A percentile compares a stretch with the other conserved stretches of the same genome.
Evolutionary conservation across 2,888 invertebrate genomes (phyloP).

Genomic region (Rhamnusium bicolor): DNA sequence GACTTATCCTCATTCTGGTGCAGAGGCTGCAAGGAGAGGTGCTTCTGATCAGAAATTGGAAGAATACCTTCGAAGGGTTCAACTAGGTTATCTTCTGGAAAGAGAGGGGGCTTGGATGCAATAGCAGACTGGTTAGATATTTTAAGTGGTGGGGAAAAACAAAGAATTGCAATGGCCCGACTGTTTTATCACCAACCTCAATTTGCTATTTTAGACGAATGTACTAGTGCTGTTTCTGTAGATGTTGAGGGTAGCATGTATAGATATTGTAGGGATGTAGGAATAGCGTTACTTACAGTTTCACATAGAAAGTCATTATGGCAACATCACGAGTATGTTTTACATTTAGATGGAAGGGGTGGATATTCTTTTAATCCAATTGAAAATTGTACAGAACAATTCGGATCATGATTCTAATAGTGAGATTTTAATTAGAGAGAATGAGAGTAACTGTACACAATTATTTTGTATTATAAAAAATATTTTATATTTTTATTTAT

Average conservation of each 20-base stretch:
- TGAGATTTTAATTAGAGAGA: conserved; percentile 16
- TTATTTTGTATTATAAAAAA: conserved; percentile 11
- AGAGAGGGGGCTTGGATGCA: conserved; percentile 93
- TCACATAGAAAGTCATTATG: conserved; percentile 98
- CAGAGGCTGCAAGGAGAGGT: conserved; percentile 87
- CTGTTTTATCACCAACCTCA: conserved; percentile 98
- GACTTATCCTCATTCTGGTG: conserved; percentile 94
- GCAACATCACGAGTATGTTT: conserved; percentile 96
- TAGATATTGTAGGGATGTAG: conserved; percentile 89
- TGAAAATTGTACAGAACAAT: conserved; percentile 89
- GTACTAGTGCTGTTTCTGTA: conserved; percentile 98
- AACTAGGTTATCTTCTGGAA: conserved; percentile 86
- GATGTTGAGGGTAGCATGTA: conserved; percentile 99
- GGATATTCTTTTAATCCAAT: conserved; percentile 90
- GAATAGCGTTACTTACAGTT: conserved; percentile 96
- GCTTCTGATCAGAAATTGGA: conserved; percentile 85
- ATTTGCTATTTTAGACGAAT: conserved; percentile 99
- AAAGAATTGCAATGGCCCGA: conserved; percentile 98
- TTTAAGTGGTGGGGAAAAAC: conserved; percentile 98
- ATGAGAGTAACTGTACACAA: not conserved
- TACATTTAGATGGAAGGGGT: conserved; percentile 97
- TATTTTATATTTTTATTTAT: conserved; percentile 12
- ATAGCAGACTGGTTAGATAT: conserved; percentile 99
- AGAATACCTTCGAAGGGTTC: conserved; percentile 85
- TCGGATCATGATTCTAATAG: conserved; percentile 85